phyloP scores from a whole-genome alignment of 2,797 vertebrate species.

The Dendrocincla tyrannina region DNA sequence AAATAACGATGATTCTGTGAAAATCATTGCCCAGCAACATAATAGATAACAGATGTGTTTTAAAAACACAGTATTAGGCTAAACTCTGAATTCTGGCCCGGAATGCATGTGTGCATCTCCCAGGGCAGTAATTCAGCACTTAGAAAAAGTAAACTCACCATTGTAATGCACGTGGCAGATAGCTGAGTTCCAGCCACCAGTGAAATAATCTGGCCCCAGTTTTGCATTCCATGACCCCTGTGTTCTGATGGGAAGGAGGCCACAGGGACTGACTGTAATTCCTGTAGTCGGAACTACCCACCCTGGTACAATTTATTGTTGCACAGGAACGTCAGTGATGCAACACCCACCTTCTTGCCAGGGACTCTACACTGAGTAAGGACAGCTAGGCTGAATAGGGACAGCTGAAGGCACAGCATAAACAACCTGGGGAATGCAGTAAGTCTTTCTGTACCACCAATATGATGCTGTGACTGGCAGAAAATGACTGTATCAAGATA shows the following conservation, averaged over 20 bases:
- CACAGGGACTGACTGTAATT: background rate
- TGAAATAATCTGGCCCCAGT: conserved; percentile 24
- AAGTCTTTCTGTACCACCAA: background rate
- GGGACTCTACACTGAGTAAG: background rate
- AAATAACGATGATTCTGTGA: conserved; percentile 15
- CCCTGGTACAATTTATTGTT: conserved; percentile 13
- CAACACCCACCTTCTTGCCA: background rate
- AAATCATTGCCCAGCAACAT: conserved; percentile 40
- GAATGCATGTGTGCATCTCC: background rate
- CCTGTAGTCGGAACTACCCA: background rate
- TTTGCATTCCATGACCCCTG: conserved; percentile 27
- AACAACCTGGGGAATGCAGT: background rate
- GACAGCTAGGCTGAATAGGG: background rate
- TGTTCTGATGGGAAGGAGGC: conserved; percentile 16
- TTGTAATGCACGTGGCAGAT: background rate
- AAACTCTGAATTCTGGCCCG: background rate
- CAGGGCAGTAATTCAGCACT: conserved; percentile 34
- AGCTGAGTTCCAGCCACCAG: conserved; percentile 32
- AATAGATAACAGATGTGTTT: conserved; percentile 55
- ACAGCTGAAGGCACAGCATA: background rate
- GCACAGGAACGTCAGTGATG: background rate
- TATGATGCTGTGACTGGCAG: background rate
- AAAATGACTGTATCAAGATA: background rate
- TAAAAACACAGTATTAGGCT: conserved; percentile 6
- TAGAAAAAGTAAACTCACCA: conserved; percentile 28